phyloP scores from a whole-genome alignment of 2,888 invertebrate species.

The Tinea trinotella region DNA sequence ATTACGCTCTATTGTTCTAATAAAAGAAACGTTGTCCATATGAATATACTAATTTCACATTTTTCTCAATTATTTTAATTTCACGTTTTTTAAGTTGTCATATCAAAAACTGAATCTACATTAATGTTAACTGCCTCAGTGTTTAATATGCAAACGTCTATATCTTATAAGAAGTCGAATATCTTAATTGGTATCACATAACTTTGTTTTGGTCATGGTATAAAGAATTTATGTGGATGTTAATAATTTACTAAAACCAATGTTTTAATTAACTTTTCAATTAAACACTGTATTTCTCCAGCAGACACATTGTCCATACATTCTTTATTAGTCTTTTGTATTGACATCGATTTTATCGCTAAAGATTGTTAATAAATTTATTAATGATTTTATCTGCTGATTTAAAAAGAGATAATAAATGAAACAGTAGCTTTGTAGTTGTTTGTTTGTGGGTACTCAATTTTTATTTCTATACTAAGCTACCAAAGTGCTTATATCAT shows the following conservation, averaged over 20 bases:
- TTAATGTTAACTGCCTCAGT: background rate
- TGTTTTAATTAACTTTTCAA: slow-evolving; percentile 29
- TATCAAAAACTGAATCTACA: background rate
- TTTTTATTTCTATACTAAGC: too few relatives aligned
- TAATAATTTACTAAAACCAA: slow-evolving; percentile 35
- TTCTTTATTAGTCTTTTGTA: slow-evolving; percentile 8
- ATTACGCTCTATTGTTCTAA: too few relatives aligned
- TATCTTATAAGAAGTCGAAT: slow-evolving; percentile 25
- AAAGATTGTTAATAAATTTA: background rate
- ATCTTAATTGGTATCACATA: slow-evolving; percentile 36
- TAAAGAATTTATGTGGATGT: slow-evolving; percentile 28
- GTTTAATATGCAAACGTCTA: slow-evolving; percentile 27
- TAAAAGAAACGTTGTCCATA: too few relatives aligned
- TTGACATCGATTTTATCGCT: background rate
- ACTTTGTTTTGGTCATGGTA: slow-evolving; percentile 23
- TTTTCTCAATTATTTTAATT: too few relatives aligned
- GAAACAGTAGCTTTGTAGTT: background rate
- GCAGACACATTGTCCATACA: background rate
- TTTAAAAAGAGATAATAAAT: background rate
- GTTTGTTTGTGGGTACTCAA: too few relatives aligned
- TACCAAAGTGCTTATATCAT: too few relatives aligned
- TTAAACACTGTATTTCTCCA: slow-evolving; percentile 18
- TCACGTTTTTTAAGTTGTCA: too few relatives aligned
- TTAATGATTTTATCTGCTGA: background rate
- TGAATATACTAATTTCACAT: too few relatives aligned